Evolutionary conservation across 2,888 invertebrate genomes (phyloP).

Genomic region (Synanthedon myopaeformis): DNA sequence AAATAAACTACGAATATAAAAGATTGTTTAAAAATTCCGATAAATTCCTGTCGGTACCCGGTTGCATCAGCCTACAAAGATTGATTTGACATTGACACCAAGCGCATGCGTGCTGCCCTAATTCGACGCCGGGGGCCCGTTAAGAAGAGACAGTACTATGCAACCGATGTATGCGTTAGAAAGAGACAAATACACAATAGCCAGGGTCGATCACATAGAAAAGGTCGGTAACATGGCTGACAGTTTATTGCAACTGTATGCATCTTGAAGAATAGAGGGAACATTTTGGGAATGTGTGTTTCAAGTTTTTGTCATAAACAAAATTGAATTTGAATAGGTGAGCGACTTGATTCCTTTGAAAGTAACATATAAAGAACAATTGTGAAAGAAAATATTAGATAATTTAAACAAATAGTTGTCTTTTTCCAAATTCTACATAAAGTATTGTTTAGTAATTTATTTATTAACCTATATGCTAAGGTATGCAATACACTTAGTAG

Average conservation of each 20-base stretch:
- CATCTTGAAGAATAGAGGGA: not conserved
- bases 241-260: constrained; percentile 53
- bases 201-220: constrained; percentile 23
- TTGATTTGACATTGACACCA: constrained; percentile 68
- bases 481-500: no score
- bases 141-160: constrained; percentile 27
- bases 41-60: constrained; percentile 18
- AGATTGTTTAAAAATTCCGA: constrained; percentile 1
- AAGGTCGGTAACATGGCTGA: constrained; percentile 58
- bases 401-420: no score
- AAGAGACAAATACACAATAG: constrained; percentile 26
- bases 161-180: constrained; percentile 17
- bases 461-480: no score
- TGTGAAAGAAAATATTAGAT: no score
- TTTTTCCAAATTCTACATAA: no score
- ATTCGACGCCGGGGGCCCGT: constrained; percentile 40
- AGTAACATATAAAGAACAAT: not conserved
- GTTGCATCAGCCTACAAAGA: constrained; percentile 65
- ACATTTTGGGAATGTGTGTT: not conserved
- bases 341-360: not conserved
- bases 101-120: constrained; percentile 67
- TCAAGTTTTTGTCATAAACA: not conserved
- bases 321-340: not conserved
- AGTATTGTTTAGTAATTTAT: no score
- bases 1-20: not conserved